Evolutionary conservation across 1,140 invertebrate genomes (phyloP).

Genomic region (Drosophila fuyamai): DNA sequence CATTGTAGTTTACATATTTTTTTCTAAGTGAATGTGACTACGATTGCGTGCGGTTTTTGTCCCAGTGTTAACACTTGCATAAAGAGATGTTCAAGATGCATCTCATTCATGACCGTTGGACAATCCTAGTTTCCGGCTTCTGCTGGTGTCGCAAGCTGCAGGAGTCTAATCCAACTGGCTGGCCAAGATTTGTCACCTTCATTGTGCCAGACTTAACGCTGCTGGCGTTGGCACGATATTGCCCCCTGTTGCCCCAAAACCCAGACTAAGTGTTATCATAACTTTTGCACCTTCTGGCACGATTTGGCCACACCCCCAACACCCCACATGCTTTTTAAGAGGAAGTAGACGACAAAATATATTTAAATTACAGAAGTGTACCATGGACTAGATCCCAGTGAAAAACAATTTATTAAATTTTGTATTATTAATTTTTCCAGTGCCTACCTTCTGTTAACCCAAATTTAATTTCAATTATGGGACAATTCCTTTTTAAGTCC

Average conservation of each 20-base stretch:
- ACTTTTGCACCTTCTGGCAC: conserved; percentile 47
- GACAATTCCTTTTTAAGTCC: conserved; percentile 41
- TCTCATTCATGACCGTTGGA: conserved; percentile 19
- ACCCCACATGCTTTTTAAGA: background rate
- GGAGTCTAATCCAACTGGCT: conserved; percentile 47
- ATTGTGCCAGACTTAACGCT: conserved; percentile 37
- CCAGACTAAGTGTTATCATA: conserved; percentile 40
- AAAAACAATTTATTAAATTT: background rate
- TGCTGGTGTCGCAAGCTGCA: conserved; percentile 30
- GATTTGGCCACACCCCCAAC: conserved; percentile 11
- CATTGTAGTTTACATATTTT: background rate
- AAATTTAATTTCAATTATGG: conserved; percentile 50
- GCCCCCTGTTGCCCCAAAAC: conserved; percentile 25
- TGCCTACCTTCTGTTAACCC: conserved; percentile 7
- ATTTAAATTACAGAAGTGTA: background rate
- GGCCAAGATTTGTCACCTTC: conserved; percentile 48
- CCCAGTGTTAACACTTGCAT: conserved; percentile 13
- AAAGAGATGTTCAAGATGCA: conserved; percentile 22
- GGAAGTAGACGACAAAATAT: background rate
- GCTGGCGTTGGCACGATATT: conserved; percentile 32
- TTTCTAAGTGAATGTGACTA: no score
- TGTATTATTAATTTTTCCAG: no score
- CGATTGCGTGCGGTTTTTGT: background rate
- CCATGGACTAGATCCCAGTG: no score
- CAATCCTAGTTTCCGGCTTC: conserved; percentile 31